Conservation (phyloP, 2,888 invertebrate species). For the Clitarchus hookeri region DNA sequence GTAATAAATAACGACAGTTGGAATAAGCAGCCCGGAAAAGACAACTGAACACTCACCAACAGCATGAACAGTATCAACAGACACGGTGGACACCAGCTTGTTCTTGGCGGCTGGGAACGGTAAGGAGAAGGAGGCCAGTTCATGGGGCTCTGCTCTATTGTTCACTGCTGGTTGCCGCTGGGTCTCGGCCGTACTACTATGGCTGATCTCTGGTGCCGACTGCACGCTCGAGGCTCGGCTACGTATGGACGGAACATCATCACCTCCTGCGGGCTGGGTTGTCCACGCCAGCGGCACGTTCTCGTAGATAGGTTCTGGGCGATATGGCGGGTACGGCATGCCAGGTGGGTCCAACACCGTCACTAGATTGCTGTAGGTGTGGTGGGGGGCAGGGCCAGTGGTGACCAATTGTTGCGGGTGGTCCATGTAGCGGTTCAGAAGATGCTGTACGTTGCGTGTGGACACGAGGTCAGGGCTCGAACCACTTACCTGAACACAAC, state of each 20-base stretch:
- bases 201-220: conserved; percentile 66
- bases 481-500: conserved; percentile 54
- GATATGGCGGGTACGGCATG: background rate
- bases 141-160: conserved; percentile 24
- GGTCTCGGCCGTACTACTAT: background rate
- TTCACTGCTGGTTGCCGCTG: conserved; percentile 7
- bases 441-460: conserved; percentile 61
- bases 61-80: conserved; percentile 17
- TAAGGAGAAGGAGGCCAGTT: conserved; percentile 36
- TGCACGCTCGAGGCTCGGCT: conserved; percentile 70
- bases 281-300: conserved; percentile 77
- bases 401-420: conserved; percentile 32
- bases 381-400: conserved; percentile 62
- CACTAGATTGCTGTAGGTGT: conserved; percentile 74
- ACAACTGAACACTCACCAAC: background rate
- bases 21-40: background rate
- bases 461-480: conserved; percentile 81
- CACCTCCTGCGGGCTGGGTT: conserved; percentile 28
- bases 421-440: conserved; percentile 36
- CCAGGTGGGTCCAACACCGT: conserved; percentile 54
- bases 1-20: no score
- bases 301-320: conserved; percentile 77
- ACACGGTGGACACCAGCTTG: background rate
- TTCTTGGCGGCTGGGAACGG: conserved; percentile 30
- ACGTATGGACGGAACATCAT: conserved; percentile 43